phyloP scores from a whole-genome alignment of 2,797 vertebrate species.

The Anguilla pacifica region DNA sequence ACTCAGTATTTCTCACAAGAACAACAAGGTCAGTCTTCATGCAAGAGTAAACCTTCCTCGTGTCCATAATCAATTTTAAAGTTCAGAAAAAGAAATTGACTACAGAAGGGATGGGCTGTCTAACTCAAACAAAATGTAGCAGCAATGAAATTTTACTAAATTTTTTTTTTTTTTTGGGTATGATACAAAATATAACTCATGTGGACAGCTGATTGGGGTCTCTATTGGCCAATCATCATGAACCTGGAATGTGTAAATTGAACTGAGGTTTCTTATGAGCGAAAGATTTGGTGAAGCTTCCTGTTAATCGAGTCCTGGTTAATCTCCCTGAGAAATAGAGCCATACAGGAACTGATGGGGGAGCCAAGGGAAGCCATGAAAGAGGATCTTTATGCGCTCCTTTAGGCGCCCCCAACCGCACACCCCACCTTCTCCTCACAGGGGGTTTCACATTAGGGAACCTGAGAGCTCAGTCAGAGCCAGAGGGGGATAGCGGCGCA shows the following conservation, averaged over 20 bases:
- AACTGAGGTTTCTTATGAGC: not conserved
- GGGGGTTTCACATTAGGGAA: constrained; percentile 10
- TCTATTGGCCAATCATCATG: not conserved
- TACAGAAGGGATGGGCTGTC: not conserved
- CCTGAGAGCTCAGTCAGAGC: not conserved
- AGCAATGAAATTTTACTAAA: not conserved
- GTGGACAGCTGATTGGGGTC: not conserved
- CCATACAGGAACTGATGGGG: not conserved
- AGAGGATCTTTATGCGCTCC: not conserved
- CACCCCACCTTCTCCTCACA: not conserved
- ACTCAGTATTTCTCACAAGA: not conserved
- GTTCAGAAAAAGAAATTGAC: not conserved
- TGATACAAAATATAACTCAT: not conserved
- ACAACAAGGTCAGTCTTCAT: not conserved
- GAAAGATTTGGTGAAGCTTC: not conserved
- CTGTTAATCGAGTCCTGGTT: not conserved
- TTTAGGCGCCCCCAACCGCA: not conserved
- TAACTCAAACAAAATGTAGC: not conserved
- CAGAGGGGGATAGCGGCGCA: not conserved
- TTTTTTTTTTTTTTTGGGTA: not conserved
- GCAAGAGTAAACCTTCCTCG: not conserved
- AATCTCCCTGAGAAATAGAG: constrained; percentile 12
- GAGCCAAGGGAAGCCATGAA: not conserved
- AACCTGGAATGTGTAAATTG: not conserved
- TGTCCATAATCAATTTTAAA: not conserved